These are phyloP conservation scores for Karalla daura DNA, from an alignment of 2,797 vertebrate genomes.

Conservation along the genomic window DNA sequence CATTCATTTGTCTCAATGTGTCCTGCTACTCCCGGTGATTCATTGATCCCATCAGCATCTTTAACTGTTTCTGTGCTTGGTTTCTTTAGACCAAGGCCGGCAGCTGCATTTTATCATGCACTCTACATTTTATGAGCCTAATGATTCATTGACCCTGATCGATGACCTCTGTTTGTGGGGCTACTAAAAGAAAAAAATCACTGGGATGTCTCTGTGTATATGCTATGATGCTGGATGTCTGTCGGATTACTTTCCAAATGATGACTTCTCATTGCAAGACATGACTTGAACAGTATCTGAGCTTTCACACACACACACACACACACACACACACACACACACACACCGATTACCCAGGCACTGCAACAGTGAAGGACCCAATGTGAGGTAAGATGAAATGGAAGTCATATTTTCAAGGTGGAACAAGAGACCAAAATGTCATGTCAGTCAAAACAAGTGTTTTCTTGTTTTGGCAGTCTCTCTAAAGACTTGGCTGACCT, in stretches of 20 bases:
- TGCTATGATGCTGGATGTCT: not conserved
- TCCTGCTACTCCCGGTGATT: too few relatives aligned
- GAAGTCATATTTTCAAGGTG: not conserved
- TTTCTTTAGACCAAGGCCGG: not conserved
- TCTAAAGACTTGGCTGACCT: slow-evolving; percentile 20
- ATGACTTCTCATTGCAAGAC: slow-evolving; percentile 13
- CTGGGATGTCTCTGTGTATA: not conserved
- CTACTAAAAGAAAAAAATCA: too few relatives aligned
- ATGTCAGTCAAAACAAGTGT: slow-evolving; percentile 17
- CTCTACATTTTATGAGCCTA: not conserved
- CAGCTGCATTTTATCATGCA: not conserved
- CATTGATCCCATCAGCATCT: too few relatives aligned
- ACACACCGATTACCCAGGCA: not conserved
- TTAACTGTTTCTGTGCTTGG: too few relatives aligned
- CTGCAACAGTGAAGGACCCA: not conserved
- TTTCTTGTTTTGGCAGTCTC: not conserved
- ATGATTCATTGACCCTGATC: too few relatives aligned
- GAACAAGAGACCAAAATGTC: slow-evolving; percentile 23
- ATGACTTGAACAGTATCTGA: not conserved
- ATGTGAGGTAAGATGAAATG: not conserved
- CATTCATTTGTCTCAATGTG: not conserved
- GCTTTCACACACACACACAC: not conserved
- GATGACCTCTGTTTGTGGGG: too few relatives aligned
- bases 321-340: not conserved
- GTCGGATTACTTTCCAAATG: not conserved